These are phyloP conservation scores for Miltochrista miniata DNA, from an alignment of 2,888 invertebrate genomes.

Conservation along the genomic window DNA sequence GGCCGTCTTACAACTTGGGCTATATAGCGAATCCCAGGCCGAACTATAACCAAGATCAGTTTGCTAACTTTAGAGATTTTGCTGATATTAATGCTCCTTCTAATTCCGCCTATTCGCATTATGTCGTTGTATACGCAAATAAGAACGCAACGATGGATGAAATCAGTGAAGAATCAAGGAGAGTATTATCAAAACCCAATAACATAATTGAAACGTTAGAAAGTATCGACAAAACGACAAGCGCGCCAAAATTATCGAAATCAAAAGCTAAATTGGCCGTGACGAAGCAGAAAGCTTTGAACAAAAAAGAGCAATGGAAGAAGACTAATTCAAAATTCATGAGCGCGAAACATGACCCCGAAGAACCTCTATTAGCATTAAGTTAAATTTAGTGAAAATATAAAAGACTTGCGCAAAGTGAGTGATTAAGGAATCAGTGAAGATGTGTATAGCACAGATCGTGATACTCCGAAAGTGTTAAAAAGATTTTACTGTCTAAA, in stretches of 20 bases:
- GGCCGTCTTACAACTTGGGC: conserved; percentile 85
- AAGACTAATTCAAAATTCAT: conserved; percentile 64
- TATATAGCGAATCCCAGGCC: conserved; percentile 88
- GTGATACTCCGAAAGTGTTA: conserved; percentile 47
- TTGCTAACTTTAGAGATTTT: conserved; percentile 95
- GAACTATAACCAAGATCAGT: conserved; percentile 91
- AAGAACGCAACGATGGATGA: conserved; percentile 88
- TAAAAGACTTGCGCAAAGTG: conserved; percentile 71
- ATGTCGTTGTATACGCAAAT: conserved; percentile 92
- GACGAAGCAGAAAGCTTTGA: conserved; percentile 69
- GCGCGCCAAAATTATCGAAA: conserved; percentile 80
- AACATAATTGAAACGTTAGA: conserved; percentile 93
- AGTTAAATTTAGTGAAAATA: conserved; percentile 82
- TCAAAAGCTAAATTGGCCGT: conserved; percentile 86
- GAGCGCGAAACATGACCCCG: conserved; percentile 77
- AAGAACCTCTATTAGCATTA: conserved; percentile 87
- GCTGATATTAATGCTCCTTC: conserved; percentile 94
- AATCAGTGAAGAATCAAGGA: conserved; percentile 70
- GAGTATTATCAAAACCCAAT: conserved; percentile 85
- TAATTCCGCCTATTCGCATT: conserved; percentile 91
- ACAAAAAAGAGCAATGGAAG: conserved; percentile 77
- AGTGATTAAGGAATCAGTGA: conserved; percentile 58
- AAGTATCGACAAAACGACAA: conserved; percentile 85
- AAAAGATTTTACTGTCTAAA: conserved; percentile 66
- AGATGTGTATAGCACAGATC: conserved; percentile 42